These are phyloP conservation scores for Campopleginae sp. DNA, from an alignment of 2,888 invertebrate genomes.

Conservation along the genomic window DNA sequence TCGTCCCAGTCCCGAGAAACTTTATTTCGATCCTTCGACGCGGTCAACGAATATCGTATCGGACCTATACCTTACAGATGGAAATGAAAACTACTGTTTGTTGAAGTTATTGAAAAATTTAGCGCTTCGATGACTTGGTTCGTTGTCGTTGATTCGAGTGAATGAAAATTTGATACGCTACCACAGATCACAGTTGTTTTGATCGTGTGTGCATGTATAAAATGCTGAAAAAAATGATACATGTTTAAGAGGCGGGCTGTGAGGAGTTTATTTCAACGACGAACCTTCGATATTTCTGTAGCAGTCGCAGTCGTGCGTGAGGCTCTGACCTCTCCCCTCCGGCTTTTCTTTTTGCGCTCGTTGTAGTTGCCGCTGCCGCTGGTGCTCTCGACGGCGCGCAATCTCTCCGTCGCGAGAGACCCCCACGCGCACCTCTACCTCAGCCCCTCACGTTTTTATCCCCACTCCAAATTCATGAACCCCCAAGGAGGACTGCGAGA, in stretches of 20 bases:
- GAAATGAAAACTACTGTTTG: not conserved
- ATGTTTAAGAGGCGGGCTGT: constrained; percentile 12
- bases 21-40: not conserved
- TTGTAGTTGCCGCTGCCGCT: constrained; percentile 29
- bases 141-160: not conserved
- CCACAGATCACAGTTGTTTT: not conserved
- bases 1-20: constrained; percentile 3
- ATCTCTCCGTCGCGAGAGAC: constrained; percentile 60
- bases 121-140: not conserved
- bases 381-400: constrained; percentile 49
- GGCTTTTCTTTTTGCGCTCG: constrained; percentile 57
- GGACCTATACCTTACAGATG: not conserved
- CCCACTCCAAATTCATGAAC: constrained; percentile 53
- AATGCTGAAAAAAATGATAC: not conserved
- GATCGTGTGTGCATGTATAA: not conserved
- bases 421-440: constrained; percentile 67
- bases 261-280: constrained; percentile 47
- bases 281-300: constrained; percentile 70
- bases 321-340: constrained; percentile 63
- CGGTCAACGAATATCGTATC: not conserved
- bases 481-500: constrained; percentile 60
- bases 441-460: constrained; percentile 70
- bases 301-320: constrained; percentile 70
- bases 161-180: not conserved
- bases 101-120: not conserved